A percentile compares a stretch with the other conserved stretches of the same genome.
phyloP scores from a whole-genome alignment of 2,888 invertebrate species.

The Tenthredo scrophulariae region DNA sequence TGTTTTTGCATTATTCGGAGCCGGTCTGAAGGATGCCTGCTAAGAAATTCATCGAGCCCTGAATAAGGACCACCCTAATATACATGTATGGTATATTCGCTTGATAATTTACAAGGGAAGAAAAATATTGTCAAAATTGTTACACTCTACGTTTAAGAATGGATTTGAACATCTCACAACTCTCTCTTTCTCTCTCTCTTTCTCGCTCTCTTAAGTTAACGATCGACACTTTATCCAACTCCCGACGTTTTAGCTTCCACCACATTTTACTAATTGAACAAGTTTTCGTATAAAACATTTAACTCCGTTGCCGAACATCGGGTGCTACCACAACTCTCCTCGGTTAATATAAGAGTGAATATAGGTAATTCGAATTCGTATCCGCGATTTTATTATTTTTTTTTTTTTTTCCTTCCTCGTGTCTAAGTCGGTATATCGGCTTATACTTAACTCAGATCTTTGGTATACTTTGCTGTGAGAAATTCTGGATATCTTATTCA shows the following conservation, averaged over 20 bases:
- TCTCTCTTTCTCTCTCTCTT: background rate
- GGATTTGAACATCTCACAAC: background rate
- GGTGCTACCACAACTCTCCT: background rate
- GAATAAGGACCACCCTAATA: too few relatives aligned
- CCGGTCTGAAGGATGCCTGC: too few relatives aligned
- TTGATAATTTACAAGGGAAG: background rate
- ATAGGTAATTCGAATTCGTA: too few relatives aligned
- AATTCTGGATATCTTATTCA: background rate
- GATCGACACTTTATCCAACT: background rate
- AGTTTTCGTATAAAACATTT: constrained; percentile 28
- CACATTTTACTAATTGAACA: constrained; percentile 34
- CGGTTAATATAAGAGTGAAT: background rate
- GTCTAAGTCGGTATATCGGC: background rate
- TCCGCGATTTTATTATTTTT: too few relatives aligned
- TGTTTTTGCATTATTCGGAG: too few relatives aligned
- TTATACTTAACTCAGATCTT: background rate
- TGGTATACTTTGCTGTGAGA: background rate
- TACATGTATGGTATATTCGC: background rate
- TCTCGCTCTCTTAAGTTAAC: background rate
- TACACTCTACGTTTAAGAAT: background rate
- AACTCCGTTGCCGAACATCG: background rate
- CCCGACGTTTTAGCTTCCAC: background rate
- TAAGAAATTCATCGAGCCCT: too few relatives aligned
- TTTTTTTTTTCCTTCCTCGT: background rate
- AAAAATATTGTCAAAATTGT: background rate